Evolutionary conservation across 2,888 invertebrate genomes (phyloP), one percentile per base, ranked within the genome.

Genomic region (Apomyelois bistriatella): DNA sequence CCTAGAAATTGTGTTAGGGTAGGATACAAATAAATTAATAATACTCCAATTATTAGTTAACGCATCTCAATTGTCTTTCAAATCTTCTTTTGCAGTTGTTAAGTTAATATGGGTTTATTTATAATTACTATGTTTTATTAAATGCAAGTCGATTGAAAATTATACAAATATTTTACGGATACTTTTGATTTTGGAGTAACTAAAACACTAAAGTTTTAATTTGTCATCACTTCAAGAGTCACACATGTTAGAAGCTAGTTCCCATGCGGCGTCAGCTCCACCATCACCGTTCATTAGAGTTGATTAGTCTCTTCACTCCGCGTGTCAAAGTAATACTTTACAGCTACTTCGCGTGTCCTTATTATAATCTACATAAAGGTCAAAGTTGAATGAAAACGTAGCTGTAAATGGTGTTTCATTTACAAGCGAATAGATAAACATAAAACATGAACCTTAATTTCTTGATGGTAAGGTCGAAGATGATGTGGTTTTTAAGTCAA

Each of bases 231-330:
- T 22, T 22, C 22, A 22, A 22, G 3, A 5, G 22, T 22, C 22
- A 22, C 2, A 22, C 5, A 17, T 41, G 16, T 10, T 12, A 40
- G 53, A 55, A 54, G 52, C 52, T 55, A 52, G 54, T 56, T 56
- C 57, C 59, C 59, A 56, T 53, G 56, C 56, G 57, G 47, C 48
- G 50, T 52, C 52, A 36, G 35, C 10, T 52, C 15, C 56, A 48
- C 54, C 57, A 54, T 50, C 53, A 48, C 47, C 53, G 54, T 57
- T 59, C 53, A 57, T 59, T 59, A 57, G 49, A 32, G 54, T 58
- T 59, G 57, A 59, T 59, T 57, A 58, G 56, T 53, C 51, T 55
- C 53, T 41, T 49, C 47, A 41, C 41, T 50, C 28, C 38, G 3
- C 37, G 28, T 13, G 22, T 40, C 17, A 40, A 41, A 50, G 41